Conservation (phyloP, 2,113 vertebrate species). For the Callithrix jacchus region DNA sequence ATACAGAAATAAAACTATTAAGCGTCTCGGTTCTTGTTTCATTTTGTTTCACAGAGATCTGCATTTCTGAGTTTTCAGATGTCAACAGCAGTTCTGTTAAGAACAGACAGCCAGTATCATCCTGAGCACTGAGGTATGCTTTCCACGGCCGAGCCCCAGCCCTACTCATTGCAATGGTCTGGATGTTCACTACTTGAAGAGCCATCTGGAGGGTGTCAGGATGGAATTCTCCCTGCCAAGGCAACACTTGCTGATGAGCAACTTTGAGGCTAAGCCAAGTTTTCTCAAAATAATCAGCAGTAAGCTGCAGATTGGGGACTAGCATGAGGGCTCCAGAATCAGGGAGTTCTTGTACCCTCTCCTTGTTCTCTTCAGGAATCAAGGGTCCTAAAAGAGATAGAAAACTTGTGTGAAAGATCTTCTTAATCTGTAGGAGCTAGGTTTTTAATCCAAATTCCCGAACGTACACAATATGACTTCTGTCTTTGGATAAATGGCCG, state of each 20-base stretch:
- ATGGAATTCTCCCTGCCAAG: conserved; percentile 79
- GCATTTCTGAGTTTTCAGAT: conserved; percentile 67
- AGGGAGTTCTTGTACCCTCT: conserved; percentile 63
- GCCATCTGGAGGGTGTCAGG: conserved; percentile 90
- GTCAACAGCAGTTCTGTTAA: conserved; percentile 89
- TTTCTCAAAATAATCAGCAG: conserved; percentile 88
- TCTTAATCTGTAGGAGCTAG: neutral
- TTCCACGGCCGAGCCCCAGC: conserved; percentile 89
- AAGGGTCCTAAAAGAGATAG: conserved; percentile 78
- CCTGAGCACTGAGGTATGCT: conserved; percentile 91
- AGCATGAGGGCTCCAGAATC: conserved; percentile 79
- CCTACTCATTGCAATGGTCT: conserved; percentile 93
- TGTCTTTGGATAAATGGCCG: neutral
- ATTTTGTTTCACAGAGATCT: conserved; percentile 88
- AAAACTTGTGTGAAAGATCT: conserved; percentile 27
- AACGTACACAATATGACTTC: neutral
- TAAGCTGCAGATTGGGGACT: conserved; percentile 78
- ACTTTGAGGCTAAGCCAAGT: conserved; percentile 83
- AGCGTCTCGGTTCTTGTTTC: conserved; percentile 82
- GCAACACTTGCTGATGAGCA: conserved; percentile 78
- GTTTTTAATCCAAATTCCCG: neutral
- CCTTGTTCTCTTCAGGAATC: conserved; percentile 72
- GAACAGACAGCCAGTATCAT: conserved; percentile 86
- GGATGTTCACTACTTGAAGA: conserved; percentile 92
- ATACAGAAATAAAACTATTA: conserved; percentile 82